Conservation (phyloP, 1,140 invertebrate genomes). For the Euglossa dilemma region DNA sequence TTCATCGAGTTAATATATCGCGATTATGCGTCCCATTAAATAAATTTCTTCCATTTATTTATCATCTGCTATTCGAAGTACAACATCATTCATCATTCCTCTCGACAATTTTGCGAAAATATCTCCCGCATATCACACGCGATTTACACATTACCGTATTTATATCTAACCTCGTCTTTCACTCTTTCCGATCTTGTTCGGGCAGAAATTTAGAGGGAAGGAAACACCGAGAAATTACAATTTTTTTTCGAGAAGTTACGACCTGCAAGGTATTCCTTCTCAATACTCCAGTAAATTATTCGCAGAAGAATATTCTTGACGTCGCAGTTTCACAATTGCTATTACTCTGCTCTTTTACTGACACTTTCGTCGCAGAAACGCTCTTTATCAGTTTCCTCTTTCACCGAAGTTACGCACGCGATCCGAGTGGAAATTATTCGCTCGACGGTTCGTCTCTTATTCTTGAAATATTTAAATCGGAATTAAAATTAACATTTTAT, state of each 20-base stretch:
- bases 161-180: not conserved
- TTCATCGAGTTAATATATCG: not conserved
- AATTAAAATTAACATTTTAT: no score
- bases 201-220: not conserved
- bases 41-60: not conserved
- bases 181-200: not conserved
- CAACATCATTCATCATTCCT: no score
- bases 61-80: not conserved
- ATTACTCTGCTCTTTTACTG: not conserved
- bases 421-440: no score
- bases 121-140: not conserved
- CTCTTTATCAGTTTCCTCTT: not conserved
- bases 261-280: no score
- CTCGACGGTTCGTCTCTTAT: no score
- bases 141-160: no score
- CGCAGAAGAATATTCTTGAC: not conserved
- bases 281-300: not conserved
- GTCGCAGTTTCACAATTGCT: not conserved
- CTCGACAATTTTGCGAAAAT: not conserved
- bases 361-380: not conserved
- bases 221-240: not conserved
- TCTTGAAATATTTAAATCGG: no score
- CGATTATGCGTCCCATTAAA: not conserved
- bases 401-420: no score
- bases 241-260: not conserved